Evolutionary conservation across 2,113 vertebrate genomes (phyloP).

Genomic region (Agelaius tricolor): DNA sequence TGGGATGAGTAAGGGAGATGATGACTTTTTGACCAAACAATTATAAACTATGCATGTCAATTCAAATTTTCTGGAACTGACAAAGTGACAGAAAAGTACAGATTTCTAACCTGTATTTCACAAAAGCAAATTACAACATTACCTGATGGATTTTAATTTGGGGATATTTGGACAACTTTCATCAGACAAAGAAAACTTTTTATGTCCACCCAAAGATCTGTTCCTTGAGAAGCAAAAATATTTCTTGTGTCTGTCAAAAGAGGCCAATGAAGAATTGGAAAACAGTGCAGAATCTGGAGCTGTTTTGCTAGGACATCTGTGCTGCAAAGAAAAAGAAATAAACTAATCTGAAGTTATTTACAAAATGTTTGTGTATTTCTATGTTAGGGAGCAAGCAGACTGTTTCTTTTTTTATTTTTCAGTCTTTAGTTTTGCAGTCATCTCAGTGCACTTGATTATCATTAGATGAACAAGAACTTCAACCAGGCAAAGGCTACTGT

Average conservation of each 20-base stretch:
- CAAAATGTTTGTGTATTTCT: not conserved
- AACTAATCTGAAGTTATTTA: not conserved
- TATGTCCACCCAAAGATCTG: not conserved
- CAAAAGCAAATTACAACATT: not conserved
- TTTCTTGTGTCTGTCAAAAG: not conserved
- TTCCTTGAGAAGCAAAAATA: not conserved
- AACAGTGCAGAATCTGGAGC: not conserved
- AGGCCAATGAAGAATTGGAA: not conserved
- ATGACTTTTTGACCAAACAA: not conserved
- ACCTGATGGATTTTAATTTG: not conserved
- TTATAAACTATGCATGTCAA: rapidly evolving
- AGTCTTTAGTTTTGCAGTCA: not conserved
- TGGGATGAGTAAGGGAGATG: not conserved
- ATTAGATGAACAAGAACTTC: not conserved
- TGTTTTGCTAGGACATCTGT: not conserved
- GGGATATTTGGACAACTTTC: not conserved
- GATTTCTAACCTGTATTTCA: not conserved
- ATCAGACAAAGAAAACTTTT: not conserved
- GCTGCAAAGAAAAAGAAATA: not conserved
- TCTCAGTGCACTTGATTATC: not conserved
- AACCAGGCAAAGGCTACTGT: not conserved
- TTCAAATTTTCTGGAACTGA: not conserved
- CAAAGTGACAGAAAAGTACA: not conserved
- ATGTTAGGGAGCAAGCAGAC: rapidly evolving
- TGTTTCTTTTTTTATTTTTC: not conserved